Evolutionary conservation across 2,113 vertebrate species (phyloP).

Genomic region (Nibea albiflora): DNA sequence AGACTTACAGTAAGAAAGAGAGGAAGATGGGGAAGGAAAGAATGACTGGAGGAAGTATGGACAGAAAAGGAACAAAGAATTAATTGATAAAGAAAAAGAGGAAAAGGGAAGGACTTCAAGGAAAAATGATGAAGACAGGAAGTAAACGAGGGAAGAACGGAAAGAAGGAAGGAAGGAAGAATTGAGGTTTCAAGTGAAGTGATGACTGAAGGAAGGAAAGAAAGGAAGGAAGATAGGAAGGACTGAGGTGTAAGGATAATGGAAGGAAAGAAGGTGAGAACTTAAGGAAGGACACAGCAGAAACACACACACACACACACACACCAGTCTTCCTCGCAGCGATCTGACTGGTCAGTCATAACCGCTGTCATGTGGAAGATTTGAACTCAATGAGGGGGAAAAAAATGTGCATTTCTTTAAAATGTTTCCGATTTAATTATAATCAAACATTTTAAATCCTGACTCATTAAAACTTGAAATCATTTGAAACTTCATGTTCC

Average conservation of each 20-base stretch:
- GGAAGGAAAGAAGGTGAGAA: neutral
- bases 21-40: neutral
- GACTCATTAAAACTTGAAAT: too few relatives aligned
- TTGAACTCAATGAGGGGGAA: too few relatives aligned
- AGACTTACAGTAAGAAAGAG: too few relatives aligned
- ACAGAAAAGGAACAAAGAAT: neutral
- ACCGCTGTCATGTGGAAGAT: neutral
- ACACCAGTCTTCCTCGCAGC: conserved; percentile 11
- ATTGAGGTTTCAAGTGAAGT: neutral
- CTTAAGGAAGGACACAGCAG: neutral
- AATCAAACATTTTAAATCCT: too few relatives aligned
- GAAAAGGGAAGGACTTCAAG: neutral
- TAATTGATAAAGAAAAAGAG: neutral
- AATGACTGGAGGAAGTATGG: too few relatives aligned
- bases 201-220: neutral
- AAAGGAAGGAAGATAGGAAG: neutral
- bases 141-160: too few relatives aligned
- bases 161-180: too few relatives aligned
- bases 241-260: too few relatives aligned
- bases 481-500: too few relatives aligned
- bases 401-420: too few relatives aligned
- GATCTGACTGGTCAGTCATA: conserved; percentile 10
- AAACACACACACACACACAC: neutral
- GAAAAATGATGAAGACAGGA: neutral
- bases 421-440: too few relatives aligned